Conservation (phyloP, 2,888 invertebrate species). For the Acronicta aceris region DNA sequence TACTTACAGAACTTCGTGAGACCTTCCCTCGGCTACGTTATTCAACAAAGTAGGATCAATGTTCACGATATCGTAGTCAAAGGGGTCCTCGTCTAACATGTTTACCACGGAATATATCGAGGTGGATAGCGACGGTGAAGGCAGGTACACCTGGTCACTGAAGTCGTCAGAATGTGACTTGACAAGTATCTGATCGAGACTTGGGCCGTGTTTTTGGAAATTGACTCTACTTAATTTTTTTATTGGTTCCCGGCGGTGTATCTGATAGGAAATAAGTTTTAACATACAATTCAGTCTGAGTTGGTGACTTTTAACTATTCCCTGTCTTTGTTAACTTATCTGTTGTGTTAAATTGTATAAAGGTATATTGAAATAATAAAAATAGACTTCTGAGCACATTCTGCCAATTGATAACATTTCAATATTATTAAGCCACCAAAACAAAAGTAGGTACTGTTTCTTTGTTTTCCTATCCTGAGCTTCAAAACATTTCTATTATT, state of each 20-base stretch:
- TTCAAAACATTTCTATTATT: too few species aligned
- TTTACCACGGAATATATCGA: conserved; percentile 56
- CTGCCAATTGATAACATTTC: too few species aligned
- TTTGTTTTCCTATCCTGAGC: too few species aligned
- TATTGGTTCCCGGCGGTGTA: neutral
- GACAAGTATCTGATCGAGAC: conserved; percentile 58
- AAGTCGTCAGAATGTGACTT: conserved; percentile 67
- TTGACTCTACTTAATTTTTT: conserved; percentile 66
- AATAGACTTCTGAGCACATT: too few species aligned
- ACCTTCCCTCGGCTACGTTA: conserved; percentile 56
- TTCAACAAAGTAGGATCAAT: conserved; percentile 73
- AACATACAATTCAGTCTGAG: too few species aligned
- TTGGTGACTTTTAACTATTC: too few species aligned
- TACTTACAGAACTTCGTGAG: conserved; percentile 65
- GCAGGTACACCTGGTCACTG: conserved; percentile 59
- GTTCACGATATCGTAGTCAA: conserved; percentile 84
- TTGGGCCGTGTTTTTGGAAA: conserved; percentile 55
- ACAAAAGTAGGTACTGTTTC: too few species aligned
- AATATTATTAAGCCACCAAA: too few species aligned
- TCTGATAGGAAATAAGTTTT: conserved; percentile 6
- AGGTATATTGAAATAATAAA: too few species aligned
- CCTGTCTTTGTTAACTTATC: too few species aligned
- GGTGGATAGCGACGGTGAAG: conserved; percentile 54
- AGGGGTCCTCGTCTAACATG: conserved; percentile 78
- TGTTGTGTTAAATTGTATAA: too few species aligned